A percentile compares a stretch with the other conserved stretches of the same genome.
Evolutionary conservation across 2,888 invertebrate genomes (phyloP).

Genomic region (Ichneumon xanthorius): DNA sequence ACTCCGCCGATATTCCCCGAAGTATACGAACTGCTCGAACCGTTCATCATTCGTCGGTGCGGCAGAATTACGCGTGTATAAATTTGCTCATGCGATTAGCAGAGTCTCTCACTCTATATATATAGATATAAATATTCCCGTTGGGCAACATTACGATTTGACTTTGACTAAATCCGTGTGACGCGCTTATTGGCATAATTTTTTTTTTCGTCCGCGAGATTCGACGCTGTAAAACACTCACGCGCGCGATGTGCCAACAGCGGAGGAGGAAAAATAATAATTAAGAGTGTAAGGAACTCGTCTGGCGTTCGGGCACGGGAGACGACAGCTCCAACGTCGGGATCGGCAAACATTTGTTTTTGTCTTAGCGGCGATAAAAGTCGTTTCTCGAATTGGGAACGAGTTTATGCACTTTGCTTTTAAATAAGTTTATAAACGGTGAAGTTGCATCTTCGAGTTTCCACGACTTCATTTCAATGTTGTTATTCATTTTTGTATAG

Average conservation of each 20-base stretch:
- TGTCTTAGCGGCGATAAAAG: conserved; percentile 28
- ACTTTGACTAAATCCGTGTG: conserved; percentile 26
- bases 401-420: not conserved
- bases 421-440: conserved; percentile 13
- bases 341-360: conserved; percentile 37
- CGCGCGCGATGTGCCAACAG: not conserved
- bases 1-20: not conserved
- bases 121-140: not conserved
- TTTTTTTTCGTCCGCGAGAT: conserved; percentile 12
- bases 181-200: conserved; percentile 32
- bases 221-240: not conserved
- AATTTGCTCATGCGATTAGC: conserved; percentile 23
- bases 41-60: not conserved
- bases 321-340: conserved; percentile 7
- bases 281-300: not conserved
- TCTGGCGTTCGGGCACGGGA: not conserved
- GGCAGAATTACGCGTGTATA: not conserved
- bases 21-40: not conserved
- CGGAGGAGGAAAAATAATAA: conserved; percentile 22
- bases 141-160: conserved; percentile 1
- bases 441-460: conserved; percentile 3
- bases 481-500: not conserved
- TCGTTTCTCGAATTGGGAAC: conserved; percentile 24
- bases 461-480: not conserved
- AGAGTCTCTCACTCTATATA: not conserved